Conservation (phyloP, 2,113 vertebrate species). For the Peromyscus leucopus region DNA sequence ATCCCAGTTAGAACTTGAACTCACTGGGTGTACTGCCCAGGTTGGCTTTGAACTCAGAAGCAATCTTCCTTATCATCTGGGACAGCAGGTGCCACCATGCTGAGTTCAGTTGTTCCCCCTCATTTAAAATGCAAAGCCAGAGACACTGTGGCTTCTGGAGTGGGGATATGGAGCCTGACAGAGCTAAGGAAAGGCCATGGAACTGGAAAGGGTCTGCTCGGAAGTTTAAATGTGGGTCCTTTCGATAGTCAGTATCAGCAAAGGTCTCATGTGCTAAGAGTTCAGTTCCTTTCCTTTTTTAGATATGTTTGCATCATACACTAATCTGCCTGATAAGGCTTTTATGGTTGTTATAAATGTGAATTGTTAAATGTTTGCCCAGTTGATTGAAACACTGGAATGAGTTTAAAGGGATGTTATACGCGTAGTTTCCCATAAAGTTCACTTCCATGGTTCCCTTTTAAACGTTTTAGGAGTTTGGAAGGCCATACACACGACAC, state of each 20-base stretch:
- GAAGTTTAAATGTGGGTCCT: neutral
- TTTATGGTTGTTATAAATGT: neutral
- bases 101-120: neutral
- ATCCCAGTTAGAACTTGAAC: neutral
- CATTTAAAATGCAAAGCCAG: neutral
- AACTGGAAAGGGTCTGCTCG: too few relatives aligned
- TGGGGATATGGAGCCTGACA: fast-evolving
- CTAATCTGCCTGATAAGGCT: slow-evolving; percentile 13
- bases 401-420: neutral
- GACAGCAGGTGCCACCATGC: neutral
- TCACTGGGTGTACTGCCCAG: neutral
- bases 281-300: neutral
- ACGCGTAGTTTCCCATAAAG: neutral
- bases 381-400: neutral
- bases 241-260: neutral
- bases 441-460: neutral
- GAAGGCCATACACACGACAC: neutral
- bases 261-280: neutral
- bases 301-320: neutral
- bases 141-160: neutral
- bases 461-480: neutral
- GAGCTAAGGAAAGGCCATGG: fast-evolving
- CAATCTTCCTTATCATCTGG: neutral
- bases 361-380: slow-evolving; percentile 36
- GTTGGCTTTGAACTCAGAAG: neutral